These are phyloP conservation scores for Odontocolon sp. DNA, from an alignment of 2,888 invertebrate genomes.

Conservation along the genomic window DNA sequence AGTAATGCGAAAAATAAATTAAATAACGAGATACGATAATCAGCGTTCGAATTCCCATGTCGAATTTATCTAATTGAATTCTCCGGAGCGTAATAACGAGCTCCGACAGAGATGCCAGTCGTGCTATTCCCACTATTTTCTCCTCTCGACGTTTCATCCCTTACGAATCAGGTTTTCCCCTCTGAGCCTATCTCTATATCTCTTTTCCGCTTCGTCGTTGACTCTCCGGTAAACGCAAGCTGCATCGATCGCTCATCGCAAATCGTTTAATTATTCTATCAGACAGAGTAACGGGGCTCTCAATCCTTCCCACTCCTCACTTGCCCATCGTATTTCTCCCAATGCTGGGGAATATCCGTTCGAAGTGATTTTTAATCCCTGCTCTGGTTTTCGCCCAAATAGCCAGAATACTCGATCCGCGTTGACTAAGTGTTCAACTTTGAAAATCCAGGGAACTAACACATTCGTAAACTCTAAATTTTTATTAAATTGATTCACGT, in stretches of 20 bases:
- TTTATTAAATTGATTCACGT: too few species aligned
- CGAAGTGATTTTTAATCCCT: slow-evolving; percentile 70
- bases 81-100: slow-evolving; percentile 68
- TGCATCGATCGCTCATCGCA: slow-evolving; percentile 67
- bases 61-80: slow-evolving; percentile 71
- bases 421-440: not conserved
- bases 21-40: slow-evolving; percentile 11
- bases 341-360: slow-evolving; percentile 59
- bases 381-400: slow-evolving; percentile 10
- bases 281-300: slow-evolving; percentile 53
- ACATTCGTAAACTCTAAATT: too few species aligned
- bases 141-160: slow-evolving; percentile 37
- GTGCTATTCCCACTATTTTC: slow-evolving; percentile 20
- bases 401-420: not conserved
- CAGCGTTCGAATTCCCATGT: slow-evolving; percentile 61
- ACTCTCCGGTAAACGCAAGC: not conserved
- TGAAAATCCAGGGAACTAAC: too few species aligned
- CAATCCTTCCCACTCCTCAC: slow-evolving; percentile 17
- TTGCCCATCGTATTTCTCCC: slow-evolving; percentile 35
- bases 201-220: not conserved
- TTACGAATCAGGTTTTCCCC: slow-evolving; percentile 45
- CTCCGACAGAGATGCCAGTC: slow-evolving; percentile 25
- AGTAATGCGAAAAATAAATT: not conserved
- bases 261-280: slow-evolving; percentile 70
- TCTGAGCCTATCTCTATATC: slow-evolving; percentile 11